These are phyloP conservation scores for Pyrocoelia pectoralis DNA, from an alignment of 2,888 invertebrate genomes.

Conservation along the genomic window DNA sequence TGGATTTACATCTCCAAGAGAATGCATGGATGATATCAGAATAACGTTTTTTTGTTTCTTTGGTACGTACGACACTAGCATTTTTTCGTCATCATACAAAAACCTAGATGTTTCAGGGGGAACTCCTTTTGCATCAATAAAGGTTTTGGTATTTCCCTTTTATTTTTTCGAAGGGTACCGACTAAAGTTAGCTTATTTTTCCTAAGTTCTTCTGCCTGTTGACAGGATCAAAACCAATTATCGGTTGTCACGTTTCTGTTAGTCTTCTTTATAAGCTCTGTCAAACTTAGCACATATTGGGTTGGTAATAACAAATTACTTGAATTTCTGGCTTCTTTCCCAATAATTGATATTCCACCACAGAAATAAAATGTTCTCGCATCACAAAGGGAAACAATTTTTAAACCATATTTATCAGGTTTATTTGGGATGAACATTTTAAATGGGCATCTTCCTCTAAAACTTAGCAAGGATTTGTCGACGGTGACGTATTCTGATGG, in stretches of 20 bases:
- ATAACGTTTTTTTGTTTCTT: neutral
- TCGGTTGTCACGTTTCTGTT: slow-evolving; percentile 21
- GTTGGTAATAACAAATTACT: slow-evolving; percentile 9
- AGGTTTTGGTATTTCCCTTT: slow-evolving; percentile 17
- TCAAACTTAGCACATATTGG: slow-evolving; percentile 27
- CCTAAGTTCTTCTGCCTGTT: slow-evolving; percentile 25
- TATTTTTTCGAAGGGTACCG: slow-evolving; percentile 36
- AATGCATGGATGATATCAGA: slow-evolving; percentile 6
- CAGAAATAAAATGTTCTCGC: slow-evolving; percentile 20
- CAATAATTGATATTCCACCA: slow-evolving; percentile 18
- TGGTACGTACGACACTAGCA: neutral
- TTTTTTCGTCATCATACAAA: neutral
- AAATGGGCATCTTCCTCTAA: slow-evolving; percentile 18
- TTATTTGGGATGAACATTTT: slow-evolving; percentile 28
- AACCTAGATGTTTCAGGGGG: neutral
- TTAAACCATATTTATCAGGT: slow-evolving; percentile 38
- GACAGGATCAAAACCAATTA: slow-evolving; percentile 25
- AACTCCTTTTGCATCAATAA: neutral
- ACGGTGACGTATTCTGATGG: no score
- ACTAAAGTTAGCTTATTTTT: slow-evolving; percentile 25
- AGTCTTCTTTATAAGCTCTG: slow-evolving; percentile 17
- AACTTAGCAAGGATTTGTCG: no score
- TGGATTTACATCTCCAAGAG: neutral
- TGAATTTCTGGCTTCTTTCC: slow-evolving; percentile 17
- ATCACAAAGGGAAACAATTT: slow-evolving; percentile 32